A percentile compares a stretch with the other conserved stretches of the same genome.
Evolutionary conservation across 2,113 vertebrate species (phyloP).

Genomic region (Pteruthius melanotis): DNA sequence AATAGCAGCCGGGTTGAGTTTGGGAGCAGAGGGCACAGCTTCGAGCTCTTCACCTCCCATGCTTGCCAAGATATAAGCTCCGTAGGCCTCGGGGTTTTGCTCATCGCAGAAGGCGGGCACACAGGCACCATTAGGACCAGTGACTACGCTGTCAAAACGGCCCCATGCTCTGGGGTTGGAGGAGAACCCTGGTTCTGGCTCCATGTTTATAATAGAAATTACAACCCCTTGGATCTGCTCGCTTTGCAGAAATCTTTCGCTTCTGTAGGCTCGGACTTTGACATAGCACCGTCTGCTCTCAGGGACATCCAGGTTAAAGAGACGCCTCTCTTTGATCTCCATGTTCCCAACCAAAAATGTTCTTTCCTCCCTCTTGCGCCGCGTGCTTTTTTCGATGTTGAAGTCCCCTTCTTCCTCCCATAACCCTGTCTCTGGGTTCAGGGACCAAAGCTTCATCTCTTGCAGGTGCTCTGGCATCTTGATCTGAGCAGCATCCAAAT

Average conservation of each 20-base stretch:
- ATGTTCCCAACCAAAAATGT: constrained; percentile 96
- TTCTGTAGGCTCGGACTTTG: constrained; percentile 90
- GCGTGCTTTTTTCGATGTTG: constrained; percentile 75
- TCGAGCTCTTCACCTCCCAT: constrained; percentile 95
- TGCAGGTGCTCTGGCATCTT: constrained; percentile 87
- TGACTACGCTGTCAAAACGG: constrained; percentile 92
- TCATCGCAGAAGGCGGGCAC: constrained; percentile 95
- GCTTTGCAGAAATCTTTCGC: constrained; percentile 90
- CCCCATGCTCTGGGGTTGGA: constrained; percentile 95
- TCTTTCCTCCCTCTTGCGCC: constrained; percentile 87
- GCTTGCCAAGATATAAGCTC: constrained; percentile 88
- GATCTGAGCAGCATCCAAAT: constrained; percentile 88
- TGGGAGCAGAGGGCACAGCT: constrained; percentile 86
- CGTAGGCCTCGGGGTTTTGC: constrained; percentile 85
- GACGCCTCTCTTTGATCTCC: constrained; percentile 93
- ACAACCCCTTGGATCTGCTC: constrained; percentile 94
- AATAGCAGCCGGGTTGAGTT: constrained; percentile 86
- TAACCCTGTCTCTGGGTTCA: constrained; percentile 91
- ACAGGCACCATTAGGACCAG: constrained; percentile 88
- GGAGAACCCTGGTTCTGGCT: constrained; percentile 87
- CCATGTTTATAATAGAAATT: constrained; percentile 90
- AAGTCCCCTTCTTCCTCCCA: constrained; percentile 96
- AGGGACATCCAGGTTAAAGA: constrained; percentile 96
- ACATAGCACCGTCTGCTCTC: constrained; percentile 93
- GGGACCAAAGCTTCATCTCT: constrained; percentile 94